Evolutionary conservation across 2,113 vertebrate species (phyloP).

Genomic region (Bos indicus): DNA sequence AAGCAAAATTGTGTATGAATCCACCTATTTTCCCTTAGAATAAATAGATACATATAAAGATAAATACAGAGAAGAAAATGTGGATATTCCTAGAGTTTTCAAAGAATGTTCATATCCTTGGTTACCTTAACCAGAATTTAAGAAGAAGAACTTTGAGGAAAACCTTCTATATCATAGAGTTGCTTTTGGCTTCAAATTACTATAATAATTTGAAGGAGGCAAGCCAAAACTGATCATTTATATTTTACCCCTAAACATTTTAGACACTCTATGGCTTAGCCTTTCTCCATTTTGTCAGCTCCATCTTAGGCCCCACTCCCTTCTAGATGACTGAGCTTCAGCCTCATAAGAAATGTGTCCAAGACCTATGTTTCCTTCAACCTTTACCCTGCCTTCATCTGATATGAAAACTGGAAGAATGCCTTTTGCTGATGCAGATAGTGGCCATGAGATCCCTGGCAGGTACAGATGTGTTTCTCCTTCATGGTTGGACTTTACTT

Average conservation of each 20-base stretch:
- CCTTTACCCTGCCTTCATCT: neutral
- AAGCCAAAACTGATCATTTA: neutral
- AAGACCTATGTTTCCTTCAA: neutral
- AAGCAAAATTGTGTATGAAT: neutral
- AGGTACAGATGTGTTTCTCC: neutral
- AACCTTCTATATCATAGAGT: neutral
- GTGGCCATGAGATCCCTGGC: neutral
- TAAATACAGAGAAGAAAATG: neutral
- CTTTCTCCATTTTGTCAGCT: neutral
- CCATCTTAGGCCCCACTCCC: neutral
- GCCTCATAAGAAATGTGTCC: neutral
- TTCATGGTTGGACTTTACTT: neutral
- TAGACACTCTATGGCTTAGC: neutral
- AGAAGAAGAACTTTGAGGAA: neutral
- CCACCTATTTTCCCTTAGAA: neutral
- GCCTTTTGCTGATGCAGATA: neutral
- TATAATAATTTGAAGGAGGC: neutral
- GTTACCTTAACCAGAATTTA: neutral
- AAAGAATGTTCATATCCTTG: neutral
- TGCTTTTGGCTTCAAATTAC: neutral
- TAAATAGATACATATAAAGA: neutral
- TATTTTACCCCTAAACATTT: neutral
- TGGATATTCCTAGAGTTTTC: neutral
- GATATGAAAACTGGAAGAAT: neutral
- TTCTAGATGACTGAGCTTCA: neutral